phyloP scores from a whole-genome alignment of 2,888 invertebrate species.

The Scaptomyza parva region DNA sequence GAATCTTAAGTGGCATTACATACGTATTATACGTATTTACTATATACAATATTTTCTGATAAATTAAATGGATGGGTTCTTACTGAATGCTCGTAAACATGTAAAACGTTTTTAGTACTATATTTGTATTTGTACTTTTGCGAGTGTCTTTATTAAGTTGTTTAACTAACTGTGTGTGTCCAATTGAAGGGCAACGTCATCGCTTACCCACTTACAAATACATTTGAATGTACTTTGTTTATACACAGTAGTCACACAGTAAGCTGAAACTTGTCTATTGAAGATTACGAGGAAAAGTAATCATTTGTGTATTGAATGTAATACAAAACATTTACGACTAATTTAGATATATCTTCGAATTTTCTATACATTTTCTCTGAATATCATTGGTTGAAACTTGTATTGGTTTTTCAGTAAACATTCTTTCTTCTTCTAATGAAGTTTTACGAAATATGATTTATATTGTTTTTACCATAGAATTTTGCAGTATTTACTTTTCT shows the following conservation, averaged over 20 bases:
- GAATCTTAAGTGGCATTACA: constrained; percentile 63
- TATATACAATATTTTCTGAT: constrained; percentile 59
- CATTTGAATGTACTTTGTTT: neutral
- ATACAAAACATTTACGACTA: no score
- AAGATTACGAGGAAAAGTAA: no score
- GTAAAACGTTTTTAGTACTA: constrained; percentile 2
- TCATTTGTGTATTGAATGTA: no score
- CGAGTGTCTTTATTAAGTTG: constrained; percentile 28
- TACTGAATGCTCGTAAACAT: constrained; percentile 18
- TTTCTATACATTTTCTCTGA: no score
- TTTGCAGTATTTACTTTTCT: no score
- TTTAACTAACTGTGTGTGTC: constrained; percentile 31
- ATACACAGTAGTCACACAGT: neutral
- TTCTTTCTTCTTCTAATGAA: no score
- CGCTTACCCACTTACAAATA: constrained; percentile 3
- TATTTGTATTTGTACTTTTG: constrained; percentile 14
- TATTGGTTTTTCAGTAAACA: no score
- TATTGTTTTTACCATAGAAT: no score
- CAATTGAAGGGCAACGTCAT: constrained; percentile 39
- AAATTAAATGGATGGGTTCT: constrained; percentile 69
- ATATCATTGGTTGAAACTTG: no score
- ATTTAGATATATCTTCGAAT: no score
- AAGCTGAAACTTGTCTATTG: neutral
- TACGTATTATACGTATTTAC: constrained; percentile 44
- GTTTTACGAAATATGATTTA: no score